phyloP scores from a whole-genome alignment of 2,113 vertebrate species.

The Galeopterus variegatus region DNA sequence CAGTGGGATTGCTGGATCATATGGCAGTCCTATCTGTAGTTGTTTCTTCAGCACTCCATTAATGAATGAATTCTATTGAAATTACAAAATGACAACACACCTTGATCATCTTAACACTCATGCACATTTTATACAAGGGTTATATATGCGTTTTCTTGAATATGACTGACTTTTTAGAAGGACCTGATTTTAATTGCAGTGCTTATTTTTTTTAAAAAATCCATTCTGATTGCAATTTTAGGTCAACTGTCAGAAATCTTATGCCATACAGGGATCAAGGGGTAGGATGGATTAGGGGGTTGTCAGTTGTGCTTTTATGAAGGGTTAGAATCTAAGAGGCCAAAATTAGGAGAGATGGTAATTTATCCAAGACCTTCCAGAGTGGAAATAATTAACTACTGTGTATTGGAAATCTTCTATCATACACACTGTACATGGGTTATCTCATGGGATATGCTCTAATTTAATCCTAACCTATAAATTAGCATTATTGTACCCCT shows the following conservation, averaged over 20 bases:
- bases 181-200: not conserved
- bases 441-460: no score
- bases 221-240: not conserved
- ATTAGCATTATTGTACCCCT: not conserved
- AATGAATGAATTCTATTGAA: not conserved
- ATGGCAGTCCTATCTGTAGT: no score
- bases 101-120: not conserved
- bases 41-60: not conserved
- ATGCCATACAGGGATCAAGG: fast-evolving
- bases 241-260: not conserved
- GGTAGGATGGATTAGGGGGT: not conserved
- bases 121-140: no score
- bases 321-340: not conserved
- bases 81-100: not conserved
- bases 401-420: fast-evolving
- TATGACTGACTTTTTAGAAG: not conserved
- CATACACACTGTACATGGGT: not conserved
- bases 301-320: not conserved
- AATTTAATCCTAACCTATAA: not conserved
- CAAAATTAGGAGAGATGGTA: not conserved
- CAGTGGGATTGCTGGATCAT: no score
- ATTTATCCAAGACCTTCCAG: not conserved
- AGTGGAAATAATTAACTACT: not conserved
- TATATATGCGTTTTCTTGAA: not conserved
- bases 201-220: not conserved